phyloP scores from a whole-genome alignment of 1,140 invertebrate genomes.

The Elysia chlorotica region DNA sequence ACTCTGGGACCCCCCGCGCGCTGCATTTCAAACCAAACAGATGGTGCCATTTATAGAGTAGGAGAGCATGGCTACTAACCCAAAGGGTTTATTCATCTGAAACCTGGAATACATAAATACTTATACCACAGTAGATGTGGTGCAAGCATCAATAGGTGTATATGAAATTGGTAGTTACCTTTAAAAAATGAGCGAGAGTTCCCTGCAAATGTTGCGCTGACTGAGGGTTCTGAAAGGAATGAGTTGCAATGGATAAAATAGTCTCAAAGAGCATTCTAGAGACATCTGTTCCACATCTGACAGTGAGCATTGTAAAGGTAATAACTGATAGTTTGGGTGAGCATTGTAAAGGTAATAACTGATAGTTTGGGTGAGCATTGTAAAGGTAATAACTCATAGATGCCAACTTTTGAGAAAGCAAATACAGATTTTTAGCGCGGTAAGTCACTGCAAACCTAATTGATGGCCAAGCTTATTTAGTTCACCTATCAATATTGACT shows the following conservation, averaged over 20 bases:
- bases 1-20: too few relatives aligned
- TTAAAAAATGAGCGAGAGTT: conserved; percentile 71
- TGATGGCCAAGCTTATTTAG: too few relatives aligned
- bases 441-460: too few relatives aligned
- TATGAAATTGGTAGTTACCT: conserved; percentile 62
- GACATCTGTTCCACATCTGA: conserved; percentile 71
- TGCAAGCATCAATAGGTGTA: not conserved
- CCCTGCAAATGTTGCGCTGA: conserved; percentile 63
- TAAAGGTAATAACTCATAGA: not conserved
- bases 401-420: not conserved
- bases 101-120: not conserved
- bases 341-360: not conserved
- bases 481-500: too few relatives aligned
- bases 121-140: not conserved
- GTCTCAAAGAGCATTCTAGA: conserved; percentile 73
- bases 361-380: not conserved
- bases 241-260: conserved; percentile 65
- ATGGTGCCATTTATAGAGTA: not conserved
- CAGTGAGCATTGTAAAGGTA: not conserved
- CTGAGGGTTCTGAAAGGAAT: conserved; percentile 58
- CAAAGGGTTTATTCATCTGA: not conserved
- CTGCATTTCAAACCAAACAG: not conserved
- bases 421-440: too few relatives aligned
- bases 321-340: not conserved
- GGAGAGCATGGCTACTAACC: not conserved